Evolutionary conservation across 2,797 vertebrate species (phyloP), one percentile per base, ranked within the genome.

Genomic region (Gymnoscopelus braueri): DNA sequence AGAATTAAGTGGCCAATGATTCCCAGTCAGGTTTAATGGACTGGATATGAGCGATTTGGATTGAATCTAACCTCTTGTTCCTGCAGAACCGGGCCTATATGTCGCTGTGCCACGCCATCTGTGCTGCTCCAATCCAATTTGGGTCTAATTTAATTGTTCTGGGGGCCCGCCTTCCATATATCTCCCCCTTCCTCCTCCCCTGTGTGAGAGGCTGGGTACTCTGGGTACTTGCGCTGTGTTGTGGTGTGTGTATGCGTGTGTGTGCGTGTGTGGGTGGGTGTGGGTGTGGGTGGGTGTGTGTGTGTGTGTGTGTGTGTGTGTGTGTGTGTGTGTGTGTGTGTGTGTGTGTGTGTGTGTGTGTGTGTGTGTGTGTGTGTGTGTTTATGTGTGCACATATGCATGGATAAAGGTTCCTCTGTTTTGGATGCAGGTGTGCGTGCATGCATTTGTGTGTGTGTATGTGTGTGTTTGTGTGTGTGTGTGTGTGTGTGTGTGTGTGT

Each of bases 101-200:
- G 48, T 67, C 79, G 77, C 81, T 81, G 80, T 82, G 77, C 84
- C 63, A 82, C 65, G 19, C 65, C 9, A 65, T 58, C 65, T 69
- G 61, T 70, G 72, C 81, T 6, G 77, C 85, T 80, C 84, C 88
- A 83, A 89, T 89, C 88, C 87, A 88, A 88, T 91, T 89, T 88
- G 50, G 67, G 52, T 83, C 77, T 91, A 89, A 91, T 90, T 85
- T 80, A 91, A 91, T 89, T 89, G 81, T 86, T 87, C 81, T 75
- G 75, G 73, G 67, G 39, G 8, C 47, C 53, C 57, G 77, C 83
- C 81, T 80, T 84, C 81, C 83, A 87, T 91, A 85, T 77, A 85
- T 83, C 86, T 86, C 5, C 4, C 32, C 32, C 32, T 32, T 32
- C 32, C 3, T 7, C 32, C 32, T 47, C 35, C 6, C 74, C 57